Conservation (phyloP, 2,888 invertebrate genomes). For the Andrena marginata region DNA sequence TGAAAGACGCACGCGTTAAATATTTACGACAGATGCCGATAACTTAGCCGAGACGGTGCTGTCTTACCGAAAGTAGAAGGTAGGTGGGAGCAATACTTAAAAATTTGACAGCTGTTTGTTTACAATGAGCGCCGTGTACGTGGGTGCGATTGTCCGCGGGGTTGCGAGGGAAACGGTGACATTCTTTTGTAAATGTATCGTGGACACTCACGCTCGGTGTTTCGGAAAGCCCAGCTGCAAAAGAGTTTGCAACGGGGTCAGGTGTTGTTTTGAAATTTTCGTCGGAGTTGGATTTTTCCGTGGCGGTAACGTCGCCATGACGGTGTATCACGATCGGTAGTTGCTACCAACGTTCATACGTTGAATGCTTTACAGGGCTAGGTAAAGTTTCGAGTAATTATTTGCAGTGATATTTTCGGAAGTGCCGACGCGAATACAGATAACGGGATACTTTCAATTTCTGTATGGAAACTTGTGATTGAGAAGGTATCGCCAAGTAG, state of each 20-base stretch:
- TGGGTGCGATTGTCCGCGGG: neutral
- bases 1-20: neutral
- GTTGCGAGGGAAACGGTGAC: neutral
- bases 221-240: conserved; percentile 96
- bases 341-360: conserved; percentile 27
- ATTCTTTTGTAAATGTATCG: conserved; percentile 4
- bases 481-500: too few relatives aligned
- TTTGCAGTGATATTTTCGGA: neutral
- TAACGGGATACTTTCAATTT: neutral
- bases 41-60: neutral
- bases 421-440: neutral
- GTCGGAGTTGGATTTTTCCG: conserved; percentile 91
- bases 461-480: neutral
- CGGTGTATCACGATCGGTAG: conserved; percentile 69
- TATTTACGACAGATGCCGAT: neutral
- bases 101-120: conserved; percentile 78
- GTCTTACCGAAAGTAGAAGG: neutral
- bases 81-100: conserved; percentile 6
- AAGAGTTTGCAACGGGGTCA: conserved; percentile 92
- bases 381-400: conserved; percentile 1
- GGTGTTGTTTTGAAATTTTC: conserved; percentile 90
- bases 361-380: neutral
- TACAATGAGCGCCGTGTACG: conserved; percentile 54
- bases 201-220: conserved; percentile 92
- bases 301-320: conserved; percentile 92